Evolutionary conservation across 2,113 vertebrate genomes (phyloP).

Genomic region (Lepus europaeus): DNA sequence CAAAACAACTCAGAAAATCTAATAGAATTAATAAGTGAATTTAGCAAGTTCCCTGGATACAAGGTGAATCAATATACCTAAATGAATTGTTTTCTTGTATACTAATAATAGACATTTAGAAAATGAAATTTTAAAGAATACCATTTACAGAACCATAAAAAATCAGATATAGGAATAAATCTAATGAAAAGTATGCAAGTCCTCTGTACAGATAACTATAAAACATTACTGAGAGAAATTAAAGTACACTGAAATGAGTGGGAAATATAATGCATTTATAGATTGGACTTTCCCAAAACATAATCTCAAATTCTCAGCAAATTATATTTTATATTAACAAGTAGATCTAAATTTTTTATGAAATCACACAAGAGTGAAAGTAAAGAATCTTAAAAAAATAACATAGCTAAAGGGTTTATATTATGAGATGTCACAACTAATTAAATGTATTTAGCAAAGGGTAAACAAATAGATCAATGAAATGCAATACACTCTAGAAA

Average conservation of each 20-base stretch:
- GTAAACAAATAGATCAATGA: neutral
- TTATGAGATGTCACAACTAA: neutral
- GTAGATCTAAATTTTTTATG: neutral
- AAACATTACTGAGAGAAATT: neutral
- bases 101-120: neutral
- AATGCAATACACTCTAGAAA: no score
- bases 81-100: neutral
- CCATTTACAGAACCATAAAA: neutral
- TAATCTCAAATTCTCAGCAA: neutral
- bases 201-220: neutral
- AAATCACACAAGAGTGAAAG: neutral
- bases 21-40: neutral
- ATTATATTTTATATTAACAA: neutral
- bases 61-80: neutral
- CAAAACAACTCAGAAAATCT: neutral
- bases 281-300: neutral
- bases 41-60: neutral
- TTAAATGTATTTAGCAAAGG: conserved; percentile 29
- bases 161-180: neutral
- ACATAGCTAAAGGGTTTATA: neutral
- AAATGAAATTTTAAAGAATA: conserved; percentile 8
- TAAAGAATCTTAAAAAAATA: neutral
- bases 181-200: neutral
- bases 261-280: neutral
- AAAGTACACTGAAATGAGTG: neutral